Conservation (phyloP, 2,797 vertebrate species). For the Pristis pectinata region DNA sequence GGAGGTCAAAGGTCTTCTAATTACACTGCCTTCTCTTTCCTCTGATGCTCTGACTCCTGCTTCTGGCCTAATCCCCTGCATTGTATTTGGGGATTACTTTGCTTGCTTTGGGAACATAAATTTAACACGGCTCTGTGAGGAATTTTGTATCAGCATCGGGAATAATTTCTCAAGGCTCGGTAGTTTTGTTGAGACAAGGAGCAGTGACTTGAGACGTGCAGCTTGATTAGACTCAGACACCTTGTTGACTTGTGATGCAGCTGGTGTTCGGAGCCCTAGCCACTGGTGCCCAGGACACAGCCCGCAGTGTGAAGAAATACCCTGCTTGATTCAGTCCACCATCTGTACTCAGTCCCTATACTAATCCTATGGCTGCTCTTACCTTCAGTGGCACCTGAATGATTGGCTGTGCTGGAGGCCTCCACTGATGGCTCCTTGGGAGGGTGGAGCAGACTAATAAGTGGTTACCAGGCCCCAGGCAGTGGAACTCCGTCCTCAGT, state of each 20-base stretch:
- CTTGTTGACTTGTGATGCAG: not conserved
- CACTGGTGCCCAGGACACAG: not conserved
- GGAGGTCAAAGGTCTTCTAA: slow-evolving; percentile 17
- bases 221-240: not conserved
- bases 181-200: not conserved
- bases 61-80: not conserved
- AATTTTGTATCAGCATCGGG: not conserved
- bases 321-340: too few relatives aligned
- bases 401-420: too few relatives aligned
- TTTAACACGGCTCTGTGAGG: not conserved
- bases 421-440: too few relatives aligned
- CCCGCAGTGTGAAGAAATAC: not conserved
- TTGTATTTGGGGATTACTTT: not conserved
- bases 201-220: not conserved
- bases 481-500: too few relatives aligned
- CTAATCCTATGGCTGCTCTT: too few relatives aligned
- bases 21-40: slow-evolving; percentile 23
- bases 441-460: too few relatives aligned
- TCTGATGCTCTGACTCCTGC: slow-evolving; percentile 11
- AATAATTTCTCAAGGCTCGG: not conserved
- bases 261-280: not conserved
- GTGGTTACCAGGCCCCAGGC: too few relatives aligned
- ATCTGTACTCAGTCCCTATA: too few relatives aligned
- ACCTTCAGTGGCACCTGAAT: too few relatives aligned
- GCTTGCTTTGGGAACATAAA: not conserved